Base-by-base conservation (phyloP, 2,797 vertebrate species). In the Picus viridis region DNA sequence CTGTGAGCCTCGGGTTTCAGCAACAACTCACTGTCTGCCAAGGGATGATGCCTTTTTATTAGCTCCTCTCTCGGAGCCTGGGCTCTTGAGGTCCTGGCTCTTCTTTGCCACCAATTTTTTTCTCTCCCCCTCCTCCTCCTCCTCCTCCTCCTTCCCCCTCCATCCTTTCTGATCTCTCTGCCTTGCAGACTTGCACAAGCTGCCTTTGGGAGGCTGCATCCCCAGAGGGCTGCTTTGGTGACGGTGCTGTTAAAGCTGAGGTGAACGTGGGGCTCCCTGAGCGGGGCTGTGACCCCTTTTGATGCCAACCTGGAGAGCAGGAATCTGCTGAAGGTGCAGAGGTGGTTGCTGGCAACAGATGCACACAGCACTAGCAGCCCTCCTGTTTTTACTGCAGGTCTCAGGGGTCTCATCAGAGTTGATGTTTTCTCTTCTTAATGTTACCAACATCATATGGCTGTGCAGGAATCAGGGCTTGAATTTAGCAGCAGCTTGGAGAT, bases 31-130 rank as follows among this genome's bases (percentile, higher is more conserved):
- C 74, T 43, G 56, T 10, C 80, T 67, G 63, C 5, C 0, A 57
- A 76, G 72, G 72, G 72, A 64, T 54, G 75, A 82, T 85, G 71
- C 72, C 54, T 93, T 89, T 94, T 88, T 86, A 83, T 93, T 72
- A 71, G 54, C 85, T 91, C 70, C 59, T 36, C 32, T 85, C 71
- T 78, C 45, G 4, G 13, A 88, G 70, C 45, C 53, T 32, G 56
- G 63, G 24, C 68, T 75, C 19, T 18, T 16, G 47, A 74, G 73
- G 83, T 88, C 83, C 45, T 89, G 67, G 39, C 74, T 89, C 16
- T 29, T 70, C 67, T 86, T 70, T 59, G 18, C 43, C 70, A 51
- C 81, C 3, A 4, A 20, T 83, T 88, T 12, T 49, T 49, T 49
- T 20, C 9, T 49, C 10, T 49, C 20, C 20, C 45, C 43, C 17